A percentile compares a stretch with the other conserved stretches of the same genome.
Conservation (phyloP, 2,888 invertebrate genomes). For the Enoplolaimus lenunculus region DNA sequence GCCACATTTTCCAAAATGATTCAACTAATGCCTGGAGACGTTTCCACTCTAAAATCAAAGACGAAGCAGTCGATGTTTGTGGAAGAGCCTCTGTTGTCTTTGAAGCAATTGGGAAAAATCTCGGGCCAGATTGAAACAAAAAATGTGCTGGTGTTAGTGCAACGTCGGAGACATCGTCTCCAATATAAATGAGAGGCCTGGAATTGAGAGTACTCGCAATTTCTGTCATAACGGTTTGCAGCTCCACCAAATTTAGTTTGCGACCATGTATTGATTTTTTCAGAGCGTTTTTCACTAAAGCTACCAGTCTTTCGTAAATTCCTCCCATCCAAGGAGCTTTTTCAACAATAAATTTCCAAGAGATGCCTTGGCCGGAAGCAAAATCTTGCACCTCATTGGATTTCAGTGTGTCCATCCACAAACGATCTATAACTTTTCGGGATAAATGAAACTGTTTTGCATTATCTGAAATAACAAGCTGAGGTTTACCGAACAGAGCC, state of each 20-base stretch:
- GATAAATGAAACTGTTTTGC: constrained; percentile 39
- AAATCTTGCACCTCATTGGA: constrained; percentile 2
- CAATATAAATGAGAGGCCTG: constrained; percentile 5
- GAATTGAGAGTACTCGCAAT: constrained; percentile 13
- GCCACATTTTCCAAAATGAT: constrained; percentile 16
- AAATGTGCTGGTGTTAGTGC: constrained; percentile 11
- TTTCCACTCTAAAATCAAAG: constrained; percentile 7
- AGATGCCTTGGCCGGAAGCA: constrained; percentile 24
- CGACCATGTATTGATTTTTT: neutral
- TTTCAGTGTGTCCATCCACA: neutral
- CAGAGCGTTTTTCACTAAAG: constrained; percentile 35
- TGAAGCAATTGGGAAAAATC: neutral
- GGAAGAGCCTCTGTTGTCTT: neutral
- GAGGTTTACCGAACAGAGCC: constrained; percentile 34
- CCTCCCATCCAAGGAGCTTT: constrained; percentile 44
- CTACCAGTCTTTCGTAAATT: constrained; percentile 42
- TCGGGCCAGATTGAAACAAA: neutral
- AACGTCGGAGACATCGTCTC: neutral
- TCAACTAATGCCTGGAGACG: constrained; percentile 5
- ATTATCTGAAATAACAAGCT: constrained; percentile 40
- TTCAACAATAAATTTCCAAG: constrained; percentile 41
- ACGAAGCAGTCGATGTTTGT: neutral
- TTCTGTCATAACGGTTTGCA: neutral
- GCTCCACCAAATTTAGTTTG: neutral
- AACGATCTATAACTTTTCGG: neutral